phyloP scores from a whole-genome alignment of 2,888 invertebrate species.

The Rhamnusium bicolor region DNA sequence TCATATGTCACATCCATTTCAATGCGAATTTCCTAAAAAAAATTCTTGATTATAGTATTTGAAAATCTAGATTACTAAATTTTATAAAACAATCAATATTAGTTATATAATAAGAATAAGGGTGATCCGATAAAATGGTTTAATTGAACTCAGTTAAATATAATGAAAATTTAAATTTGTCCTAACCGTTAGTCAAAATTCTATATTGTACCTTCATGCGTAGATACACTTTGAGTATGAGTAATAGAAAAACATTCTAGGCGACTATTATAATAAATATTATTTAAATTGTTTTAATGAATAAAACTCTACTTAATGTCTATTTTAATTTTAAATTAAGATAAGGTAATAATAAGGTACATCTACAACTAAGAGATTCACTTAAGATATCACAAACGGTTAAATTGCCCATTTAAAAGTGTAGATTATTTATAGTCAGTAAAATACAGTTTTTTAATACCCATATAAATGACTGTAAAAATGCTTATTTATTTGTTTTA shows the following conservation, averaged over 20 bases:
- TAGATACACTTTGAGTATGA: neutral
- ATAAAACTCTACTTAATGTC: neutral
- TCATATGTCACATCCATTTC: no score
- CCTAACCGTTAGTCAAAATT: no score
- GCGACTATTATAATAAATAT: neutral
- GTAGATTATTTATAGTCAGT: neutral
- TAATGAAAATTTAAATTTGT: no score
- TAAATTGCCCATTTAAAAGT: conserved; percentile 5
- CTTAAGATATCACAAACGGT: neutral
- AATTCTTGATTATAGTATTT: no score
- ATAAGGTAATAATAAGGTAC: neutral
- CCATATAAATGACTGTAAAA: conserved; percentile 5
- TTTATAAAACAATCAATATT: no score
- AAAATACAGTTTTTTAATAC: conserved; percentile 3
- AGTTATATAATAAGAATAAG: no score
- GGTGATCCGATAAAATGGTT: no score
- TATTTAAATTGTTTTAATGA: neutral
- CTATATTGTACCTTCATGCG: no score
- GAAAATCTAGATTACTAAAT: no score
- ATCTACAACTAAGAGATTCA: neutral
- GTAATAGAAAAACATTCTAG: neutral
- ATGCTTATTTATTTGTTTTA: neutral
- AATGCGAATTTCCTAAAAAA: no score
- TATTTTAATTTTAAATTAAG: conserved; percentile 6
- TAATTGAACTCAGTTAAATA: no score